Conservation (phyloP, 2,888 invertebrate species). For the Spodoptera littoralis region DNA sequence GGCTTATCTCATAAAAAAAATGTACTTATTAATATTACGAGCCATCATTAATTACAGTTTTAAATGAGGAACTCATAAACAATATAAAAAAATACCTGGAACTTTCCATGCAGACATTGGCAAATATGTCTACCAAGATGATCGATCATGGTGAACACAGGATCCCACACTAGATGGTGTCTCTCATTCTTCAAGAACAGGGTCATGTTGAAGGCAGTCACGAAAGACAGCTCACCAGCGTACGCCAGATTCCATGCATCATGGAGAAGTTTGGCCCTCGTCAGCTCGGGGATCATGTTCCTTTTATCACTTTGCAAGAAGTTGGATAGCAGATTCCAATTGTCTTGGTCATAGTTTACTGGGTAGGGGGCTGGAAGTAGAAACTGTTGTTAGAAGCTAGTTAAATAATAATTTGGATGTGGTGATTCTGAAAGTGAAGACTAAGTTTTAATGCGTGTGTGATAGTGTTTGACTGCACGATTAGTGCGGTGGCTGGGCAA, state of each 20-base stretch:
- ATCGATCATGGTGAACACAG: conserved; percentile 94
- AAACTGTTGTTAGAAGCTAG: conserved; percentile 33
- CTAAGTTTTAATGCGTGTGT: no score
- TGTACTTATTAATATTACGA: no score
- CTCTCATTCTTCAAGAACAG: conserved; percentile 92
- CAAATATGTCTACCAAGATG: conserved; percentile 93
- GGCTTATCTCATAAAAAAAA: no score
- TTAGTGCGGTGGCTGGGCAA: no score
- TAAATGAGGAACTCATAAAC: no score
- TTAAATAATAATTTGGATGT: no score
- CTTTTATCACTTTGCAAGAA: conserved; percentile 89
- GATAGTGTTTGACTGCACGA: no score
- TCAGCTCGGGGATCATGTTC: conserved; percentile 90
- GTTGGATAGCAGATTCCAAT: conserved; percentile 92
- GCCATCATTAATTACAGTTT: no score
- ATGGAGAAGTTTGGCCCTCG: conserved; percentile 92
- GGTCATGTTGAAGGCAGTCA: conserved; percentile 94
- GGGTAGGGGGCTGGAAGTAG: conserved; percentile 91
- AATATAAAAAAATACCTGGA: conserved; percentile 87
- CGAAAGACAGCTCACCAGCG: conserved; percentile 93
- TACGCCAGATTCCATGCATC: conserved; percentile 94
- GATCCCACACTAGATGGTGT: conserved; percentile 94
- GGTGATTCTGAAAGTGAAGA: no score
- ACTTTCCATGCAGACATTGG: conserved; percentile 90
- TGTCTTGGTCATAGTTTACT: conserved; percentile 93